Evolutionary conservation across 2,797 vertebrate species (phyloP), one percentile per base, ranked within the genome.

Genomic region (Rhynchotus rufescens): DNA sequence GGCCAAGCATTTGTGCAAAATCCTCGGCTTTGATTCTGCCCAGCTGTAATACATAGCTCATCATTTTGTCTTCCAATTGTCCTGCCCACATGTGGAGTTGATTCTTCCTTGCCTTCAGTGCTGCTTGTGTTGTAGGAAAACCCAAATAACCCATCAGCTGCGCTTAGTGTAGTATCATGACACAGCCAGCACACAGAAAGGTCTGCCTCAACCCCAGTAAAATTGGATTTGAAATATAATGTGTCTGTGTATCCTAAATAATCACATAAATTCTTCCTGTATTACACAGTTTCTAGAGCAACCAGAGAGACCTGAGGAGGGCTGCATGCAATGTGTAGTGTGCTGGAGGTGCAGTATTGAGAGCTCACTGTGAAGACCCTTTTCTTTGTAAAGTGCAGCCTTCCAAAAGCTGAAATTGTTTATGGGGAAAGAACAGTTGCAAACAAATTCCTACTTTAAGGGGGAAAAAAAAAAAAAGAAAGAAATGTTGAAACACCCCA

Each of bases 291-390:
- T 88, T 88, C 79, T 88, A 83, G 65, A 94, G 76, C 57, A 84
- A 75, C 36, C 25, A n/a, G 42, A 64, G 57, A 65, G 36, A 68
- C 28, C 7, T 0, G 2, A 71, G 52, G 49, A 90, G 23, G 26
- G 32, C 20, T 67, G 21, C 26, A 65, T 49, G 10, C 44, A 6
- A 79, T 59, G 59, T 75, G 36, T 28, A 26, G 61, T 59, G 30
- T 51, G 81, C 78, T 90, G 68, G 91, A 80, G 80, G 72, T 40
- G 60, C 62, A 59, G 80, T 81, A 60, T 38, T 69, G 56, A 92
- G 80, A 93, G 56, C 62, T 69, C n/a, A 84, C 54, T 54, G 51
- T 62, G 45, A 79, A 12, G 56, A 84, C 45, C n/a, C 28, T 76
- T 62, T 88, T 51, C 60, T 73, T 90, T 44, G 22, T 66, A 25